Base-by-base conservation (phyloP, 1,140 invertebrate genomes). In the Heliconius congener region DNA sequence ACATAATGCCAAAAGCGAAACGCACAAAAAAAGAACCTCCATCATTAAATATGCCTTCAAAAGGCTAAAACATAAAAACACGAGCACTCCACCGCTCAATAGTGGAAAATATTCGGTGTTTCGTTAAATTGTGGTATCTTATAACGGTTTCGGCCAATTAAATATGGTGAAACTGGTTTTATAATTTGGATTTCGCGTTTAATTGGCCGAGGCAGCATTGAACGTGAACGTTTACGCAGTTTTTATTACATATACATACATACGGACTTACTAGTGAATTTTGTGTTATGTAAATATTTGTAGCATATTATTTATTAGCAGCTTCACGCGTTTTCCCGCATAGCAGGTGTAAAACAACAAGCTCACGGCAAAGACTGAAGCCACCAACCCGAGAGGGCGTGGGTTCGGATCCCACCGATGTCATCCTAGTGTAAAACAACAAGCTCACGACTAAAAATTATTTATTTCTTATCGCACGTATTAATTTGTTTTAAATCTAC, bases 341-440 rank as follows among this genome's bases (percentile, higher is more conserved):
- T 0, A 37, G 34, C 34, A 37, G 6, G 34, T 37, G 34, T 37
- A 30, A 30, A 30, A 30, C 34, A 34, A 34, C 34, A 34, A 34
- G 34, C 5, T 34, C 34, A 34, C 34, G 6, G 34, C 34, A 34
- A 34, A 34, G 34, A 34, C 34, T 34, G 34, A 34, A 34, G 34
- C 5, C 85, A 83, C 85, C 85, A 86, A 96, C 96, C 96, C 95
- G 96, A 96, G 96, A 96, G 96, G 96, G 96, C 96, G 96, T 97
- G 96, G 96, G 96, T 97, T 96, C 96, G 96, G 96, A 97, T 96
- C 95, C 96, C 96, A 96, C 96, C 96, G 96, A 96, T 96, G 96
- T 96, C 95, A 96, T 34, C 3, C 2, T 34, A 5, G 34, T 23
- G 23, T 34, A 34, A 34, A 34, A 34, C 34, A 34, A 34, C 3